Conservation (phyloP, 2,797 vertebrate species). For the Gymnoscopelus braueri region DNA sequence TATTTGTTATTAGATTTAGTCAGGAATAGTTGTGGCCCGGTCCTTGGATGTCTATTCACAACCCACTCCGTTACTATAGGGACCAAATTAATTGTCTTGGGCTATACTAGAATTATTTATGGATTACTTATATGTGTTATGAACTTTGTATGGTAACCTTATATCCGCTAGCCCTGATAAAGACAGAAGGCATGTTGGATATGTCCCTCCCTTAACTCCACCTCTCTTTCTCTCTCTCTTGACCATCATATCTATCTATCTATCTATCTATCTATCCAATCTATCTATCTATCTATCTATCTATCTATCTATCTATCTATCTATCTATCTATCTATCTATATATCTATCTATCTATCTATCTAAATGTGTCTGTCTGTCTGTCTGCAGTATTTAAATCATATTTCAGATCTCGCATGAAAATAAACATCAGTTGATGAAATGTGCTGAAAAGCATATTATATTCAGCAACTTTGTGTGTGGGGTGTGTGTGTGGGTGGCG, state of each 20-base stretch:
- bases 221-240: conserved; percentile 28
- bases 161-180: conserved; percentile 32
- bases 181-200: conserved; percentile 45
- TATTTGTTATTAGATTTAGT: no score
- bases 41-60: not conserved
- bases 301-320: conserved; percentile 45
- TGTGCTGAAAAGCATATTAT: no score
- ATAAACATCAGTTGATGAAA: not conserved
- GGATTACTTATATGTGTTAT: no score
- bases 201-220: conserved; percentile 37
- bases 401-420: no score
- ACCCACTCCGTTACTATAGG: conserved; percentile 4
- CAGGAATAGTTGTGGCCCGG: not conserved
- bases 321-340: conserved; percentile 53
- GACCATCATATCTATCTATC: not conserved
- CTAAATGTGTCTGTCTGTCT: conserved; percentile 28
- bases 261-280: conserved; percentile 34
- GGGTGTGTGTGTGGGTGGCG: no score
- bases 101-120: no score
- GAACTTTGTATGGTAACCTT: conserved; percentile 25
- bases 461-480: no score
- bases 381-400: conserved; percentile 3
- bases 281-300: conserved; percentile 39
- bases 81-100: not conserved
- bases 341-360: conserved; percentile 39